Evolutionary conservation across 2,113 vertebrate species (phyloP), one percentile per base, ranked within the genome.

Genomic region (Etheostoma cragini): DNA sequence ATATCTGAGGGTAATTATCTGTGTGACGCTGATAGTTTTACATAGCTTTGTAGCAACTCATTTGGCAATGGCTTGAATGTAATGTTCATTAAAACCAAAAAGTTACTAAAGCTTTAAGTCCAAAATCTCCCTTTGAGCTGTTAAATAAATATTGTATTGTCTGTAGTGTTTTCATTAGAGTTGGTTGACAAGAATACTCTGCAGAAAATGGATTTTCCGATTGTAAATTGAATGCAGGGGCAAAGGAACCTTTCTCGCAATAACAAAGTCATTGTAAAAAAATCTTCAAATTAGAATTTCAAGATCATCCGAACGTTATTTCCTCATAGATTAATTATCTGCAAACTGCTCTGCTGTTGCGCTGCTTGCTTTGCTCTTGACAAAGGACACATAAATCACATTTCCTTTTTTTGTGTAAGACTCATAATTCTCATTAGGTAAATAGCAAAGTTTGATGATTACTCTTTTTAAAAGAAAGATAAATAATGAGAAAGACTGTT

Each of bases 401-500:
- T 21, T 30, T n/a, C 64, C 2, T 2, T 21, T 30, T n/a, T 69
- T 53, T 15, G 15, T n/a, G 64, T n/a, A 22, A 71, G 1, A 22
- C 8, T 19, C 26, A 1, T 30, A 42, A 45, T 21, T 54, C 38
- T 79, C 35, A 49, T 82, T 56, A 35, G 11, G 21, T 45, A 61
- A 63, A 78, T 42, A 62, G 19, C 1, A 57, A 78, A 57, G 22
- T 71, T 52, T 65, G 45, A 60, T 54, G 4, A 52, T 57, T 45
- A 42, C 13, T 61, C n/a, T n/a, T n/a, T n/a, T 33, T 50, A 30
- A 33, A 72, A 17, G 30, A 75, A 63, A 21, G 19, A 64, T 60
- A 61, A 71, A 5, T 26, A 6, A 64, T 60, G 61, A 71, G 5
- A 21, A 6, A 24, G 11, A 12, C 15, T 1, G 1, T 2, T 5